Evolutionary conservation across 2,797 vertebrate genomes (phyloP).

Genomic region (Decapterus maruadsi): DNA sequence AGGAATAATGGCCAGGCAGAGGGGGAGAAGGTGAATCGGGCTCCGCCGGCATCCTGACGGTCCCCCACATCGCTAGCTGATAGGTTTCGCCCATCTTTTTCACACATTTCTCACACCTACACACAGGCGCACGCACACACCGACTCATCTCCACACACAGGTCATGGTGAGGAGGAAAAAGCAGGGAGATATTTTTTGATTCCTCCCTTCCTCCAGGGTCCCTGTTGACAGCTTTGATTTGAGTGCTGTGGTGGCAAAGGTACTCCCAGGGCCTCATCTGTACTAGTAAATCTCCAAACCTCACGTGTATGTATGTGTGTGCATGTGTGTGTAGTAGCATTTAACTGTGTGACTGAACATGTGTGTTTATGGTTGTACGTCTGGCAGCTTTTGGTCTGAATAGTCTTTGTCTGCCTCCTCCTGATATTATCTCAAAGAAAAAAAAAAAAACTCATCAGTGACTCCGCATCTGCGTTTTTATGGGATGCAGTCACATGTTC

Average conservation of each 20-base stretch:
- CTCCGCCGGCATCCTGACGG: slow-evolving; percentile 49
- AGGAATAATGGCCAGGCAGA: slow-evolving; percentile 70
- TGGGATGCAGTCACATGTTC: slow-evolving; percentile 12
- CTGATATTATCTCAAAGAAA: not conserved
- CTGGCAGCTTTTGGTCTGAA: slow-evolving; percentile 7
- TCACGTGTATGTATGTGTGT: slow-evolving; percentile 32
- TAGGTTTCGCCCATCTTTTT: slow-evolving; percentile 60
- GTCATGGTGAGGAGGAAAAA: slow-evolving; percentile 70
- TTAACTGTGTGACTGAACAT: slow-evolving; percentile 43
- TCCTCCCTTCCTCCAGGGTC: slow-evolving; percentile 77
- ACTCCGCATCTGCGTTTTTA: not conserved
- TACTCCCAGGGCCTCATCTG: slow-evolving; percentile 78
- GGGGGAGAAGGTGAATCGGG: slow-evolving; percentile 70
- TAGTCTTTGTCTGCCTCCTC: not conserved
- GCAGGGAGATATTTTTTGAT: slow-evolving; percentile 77
- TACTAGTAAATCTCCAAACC: slow-evolving; percentile 75
- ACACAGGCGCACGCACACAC: slow-evolving; percentile 20
- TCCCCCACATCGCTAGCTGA: slow-evolving; percentile 66
- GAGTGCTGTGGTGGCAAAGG: slow-evolving; percentile 75
- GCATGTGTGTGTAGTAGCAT: slow-evolving; percentile 36
- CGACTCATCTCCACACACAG: slow-evolving; percentile 56
- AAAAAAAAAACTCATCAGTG: slow-evolving; percentile 22
- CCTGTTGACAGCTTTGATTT: slow-evolving; percentile 82
- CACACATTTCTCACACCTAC: slow-evolving; percentile 50
- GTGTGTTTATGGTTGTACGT: slow-evolving; percentile 41